Evolutionary conservation across 2,113 vertebrate genomes (phyloP).

Genomic region (Alaudala cheleensis): DNA sequence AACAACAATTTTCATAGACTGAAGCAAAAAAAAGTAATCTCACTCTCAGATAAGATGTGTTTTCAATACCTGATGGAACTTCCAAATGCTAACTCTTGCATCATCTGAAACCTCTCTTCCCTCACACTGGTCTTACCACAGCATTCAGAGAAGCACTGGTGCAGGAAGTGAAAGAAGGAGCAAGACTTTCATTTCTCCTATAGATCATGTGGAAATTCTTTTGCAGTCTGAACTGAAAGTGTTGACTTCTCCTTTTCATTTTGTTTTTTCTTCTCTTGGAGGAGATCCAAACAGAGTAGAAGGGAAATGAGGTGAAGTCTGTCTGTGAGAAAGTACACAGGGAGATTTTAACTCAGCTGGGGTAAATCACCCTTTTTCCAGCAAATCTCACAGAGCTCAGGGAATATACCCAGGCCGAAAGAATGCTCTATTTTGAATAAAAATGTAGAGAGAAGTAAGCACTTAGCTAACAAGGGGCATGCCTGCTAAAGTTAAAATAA

Average conservation of each 20-base stretch:
- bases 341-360: background rate
- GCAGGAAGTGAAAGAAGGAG: constrained; percentile 19
- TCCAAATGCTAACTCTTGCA: background rate
- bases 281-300: background rate
- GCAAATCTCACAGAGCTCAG: background rate
- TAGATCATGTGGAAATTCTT: background rate
- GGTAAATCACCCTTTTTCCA: background rate
- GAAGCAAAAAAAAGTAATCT: background rate
- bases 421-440: background rate
- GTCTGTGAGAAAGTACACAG: background rate
- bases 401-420: background rate
- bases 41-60: background rate
- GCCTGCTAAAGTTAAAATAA: background rate
- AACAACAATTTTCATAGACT: background rate
- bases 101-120: background rate
- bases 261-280: background rate
- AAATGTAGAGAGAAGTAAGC: background rate
- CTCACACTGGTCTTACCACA: background rate
- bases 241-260: background rate
- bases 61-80: background rate
- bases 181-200: constrained; percentile 1
- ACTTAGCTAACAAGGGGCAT: background rate
- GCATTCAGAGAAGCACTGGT: background rate
- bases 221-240: background rate
- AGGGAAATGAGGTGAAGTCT: background rate